Conservation (phyloP, 2,113 vertebrate species). For the Electrona antarctica region DNA sequence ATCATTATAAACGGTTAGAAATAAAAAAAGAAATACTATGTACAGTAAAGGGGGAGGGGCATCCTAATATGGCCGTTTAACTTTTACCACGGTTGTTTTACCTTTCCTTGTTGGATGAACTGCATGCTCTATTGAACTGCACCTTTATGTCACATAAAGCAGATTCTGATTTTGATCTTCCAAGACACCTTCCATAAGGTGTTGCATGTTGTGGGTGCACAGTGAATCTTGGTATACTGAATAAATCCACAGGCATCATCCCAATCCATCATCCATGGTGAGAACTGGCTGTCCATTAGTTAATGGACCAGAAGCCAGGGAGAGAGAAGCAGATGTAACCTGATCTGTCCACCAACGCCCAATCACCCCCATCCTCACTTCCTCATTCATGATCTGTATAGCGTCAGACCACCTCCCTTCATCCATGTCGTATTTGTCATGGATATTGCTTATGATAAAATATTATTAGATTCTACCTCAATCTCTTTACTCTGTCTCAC, state of each 20-base stretch:
- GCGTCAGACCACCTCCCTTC: not conserved
- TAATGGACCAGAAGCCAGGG: constrained; percentile 46
- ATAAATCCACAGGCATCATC: not conserved
- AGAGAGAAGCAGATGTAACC: constrained; percentile 39
- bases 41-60: no score
- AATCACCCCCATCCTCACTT: not conserved
- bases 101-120: no score
- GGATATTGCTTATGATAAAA: constrained; percentile 23
- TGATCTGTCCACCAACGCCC: constrained; percentile 24
- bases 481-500: not conserved
- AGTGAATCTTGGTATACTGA: no score
- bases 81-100: no score
- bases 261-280: not conserved
- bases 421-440: constrained; percentile 26
- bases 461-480: constrained; percentile 14
- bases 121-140: no score
- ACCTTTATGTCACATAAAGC: no score
- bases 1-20: no score
- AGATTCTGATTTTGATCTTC: no score
- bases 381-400: not conserved
- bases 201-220: no score
- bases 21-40: no score
- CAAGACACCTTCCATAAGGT: no score
- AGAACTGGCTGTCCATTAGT: constrained; percentile 34
- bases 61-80: no score